Evolutionary conservation across 2,113 vertebrate genomes (phyloP).

Genomic region (Myanophis thanlyinensis): DNA sequence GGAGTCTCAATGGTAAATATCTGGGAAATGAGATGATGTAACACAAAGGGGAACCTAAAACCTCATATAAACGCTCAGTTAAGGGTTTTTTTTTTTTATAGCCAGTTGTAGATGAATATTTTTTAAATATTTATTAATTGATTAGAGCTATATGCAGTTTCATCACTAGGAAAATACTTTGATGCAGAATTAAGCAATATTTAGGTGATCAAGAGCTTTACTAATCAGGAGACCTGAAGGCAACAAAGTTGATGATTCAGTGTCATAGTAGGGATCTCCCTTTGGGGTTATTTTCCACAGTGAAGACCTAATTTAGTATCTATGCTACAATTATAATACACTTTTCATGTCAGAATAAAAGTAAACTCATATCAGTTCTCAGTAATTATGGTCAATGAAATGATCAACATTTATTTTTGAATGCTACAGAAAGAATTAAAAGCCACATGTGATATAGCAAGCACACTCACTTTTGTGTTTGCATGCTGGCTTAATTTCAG

Average conservation of each 20-base stretch:
- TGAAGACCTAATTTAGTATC: background rate
- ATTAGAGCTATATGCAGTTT: background rate
- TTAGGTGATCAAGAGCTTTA: background rate
- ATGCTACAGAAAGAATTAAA: background rate
- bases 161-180: background rate
- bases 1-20: conserved; percentile 79
- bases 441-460: background rate
- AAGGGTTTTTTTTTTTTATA: background rate
- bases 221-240: background rate
- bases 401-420: too few species aligned
- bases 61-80: background rate
- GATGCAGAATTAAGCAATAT: background rate
- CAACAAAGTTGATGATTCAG: background rate
- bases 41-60: background rate
- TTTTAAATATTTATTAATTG: background rate
- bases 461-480: background rate
- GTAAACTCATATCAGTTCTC: background rate
- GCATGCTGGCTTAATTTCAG: background rate
- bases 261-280: background rate
- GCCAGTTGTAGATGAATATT: background rate
- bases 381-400: background rate
- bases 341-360: background rate
- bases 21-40: background rate
- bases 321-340: background rate
- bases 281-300: background rate